Evolutionary conservation across 2,888 invertebrate genomes (phyloP), one percentile per base, ranked within the genome.

Genomic region (Ophioninae sp.): DNA sequence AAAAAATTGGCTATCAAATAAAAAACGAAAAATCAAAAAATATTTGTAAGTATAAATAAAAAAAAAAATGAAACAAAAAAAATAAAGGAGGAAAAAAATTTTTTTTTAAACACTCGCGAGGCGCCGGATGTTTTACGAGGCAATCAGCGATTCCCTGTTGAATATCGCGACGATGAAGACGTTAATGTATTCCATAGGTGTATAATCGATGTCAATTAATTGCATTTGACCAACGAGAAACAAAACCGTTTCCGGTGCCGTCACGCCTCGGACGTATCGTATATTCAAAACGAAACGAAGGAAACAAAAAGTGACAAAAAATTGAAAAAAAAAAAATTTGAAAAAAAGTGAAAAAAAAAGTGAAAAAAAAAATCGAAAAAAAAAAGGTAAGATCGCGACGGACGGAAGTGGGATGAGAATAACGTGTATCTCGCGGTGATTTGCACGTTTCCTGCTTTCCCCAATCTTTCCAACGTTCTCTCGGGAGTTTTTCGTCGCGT

Each of bases 361-460:
- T 30, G 30, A 30, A 7, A 22, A 58, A 39, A 58, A 37, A 67
- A 23, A 13, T 3, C 10, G 9, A 22, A 22, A 17, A 65, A 67
- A 22, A 8, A 20, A 10, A 8, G 6, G 41, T 67, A 61, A 71
- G 44, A 1, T 23, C 67, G 51, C 71, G 79, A 72, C 67, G 63
- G 71, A 71, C 82, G 79, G 79, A 79, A 82, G 75, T 79, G 30
- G 65, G 69, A 65, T 75, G 79, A 44, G 72, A 73, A 78, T 77
- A 63, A 30, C 30, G 64, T n/a, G 64, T 44, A 44, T 72, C 72
- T 41, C 22, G 44, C 23, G 22, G 37, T 41, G 71, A 72, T 79
- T 67, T 63, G 68, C 67, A 74, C 75, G 67, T 83, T 83, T 83
- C 79, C 83, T 75, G 82, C 83, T 83, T 83, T 83, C 83, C 76